Evolutionary conservation across 1,140 invertebrate genomes (phyloP).

Genomic region (Leptinotarsa defecta): DNA sequence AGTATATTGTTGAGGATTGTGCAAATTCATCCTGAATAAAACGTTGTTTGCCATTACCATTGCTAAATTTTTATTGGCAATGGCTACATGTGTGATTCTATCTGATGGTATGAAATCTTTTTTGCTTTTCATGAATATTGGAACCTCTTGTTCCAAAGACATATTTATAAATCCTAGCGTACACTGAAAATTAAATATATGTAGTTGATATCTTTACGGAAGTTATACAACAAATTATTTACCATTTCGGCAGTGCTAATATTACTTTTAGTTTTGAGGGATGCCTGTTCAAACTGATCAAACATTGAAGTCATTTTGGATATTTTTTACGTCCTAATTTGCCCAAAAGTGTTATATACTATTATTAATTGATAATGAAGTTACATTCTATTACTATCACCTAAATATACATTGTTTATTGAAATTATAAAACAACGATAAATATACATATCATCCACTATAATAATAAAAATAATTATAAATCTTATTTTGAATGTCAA

Average conservation of each 20-base stretch:
- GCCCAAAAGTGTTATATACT: too few relatives aligned
- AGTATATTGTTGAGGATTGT: constrained; percentile 75
- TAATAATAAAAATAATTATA: too few relatives aligned
- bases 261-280: constrained; percentile 40
- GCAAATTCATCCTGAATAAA: constrained; percentile 81
- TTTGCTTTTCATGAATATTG: constrained; percentile 79
- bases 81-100: constrained; percentile 76
- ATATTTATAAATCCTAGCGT: constrained; percentile 71
- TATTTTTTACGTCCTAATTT: neutral
- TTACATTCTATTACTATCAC: too few relatives aligned
- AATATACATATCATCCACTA: too few relatives aligned
- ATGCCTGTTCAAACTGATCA: constrained; percentile 52
- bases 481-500: too few relatives aligned
- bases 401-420: too few relatives aligned
- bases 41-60: constrained; percentile 84
- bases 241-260: constrained; percentile 46
- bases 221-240: constrained; percentile 1
- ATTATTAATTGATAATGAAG: too few relatives aligned
- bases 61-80: constrained; percentile 81
- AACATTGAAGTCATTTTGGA: constrained; percentile 48
- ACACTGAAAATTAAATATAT: constrained; percentile 44
- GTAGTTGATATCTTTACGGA: neutral
- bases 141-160: constrained; percentile 70
- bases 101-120: constrained; percentile 79
- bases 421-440: too few relatives aligned